Conservation (phyloP, 2,797 vertebrate species). For the Hoplostethus mediterraneus region DNA sequence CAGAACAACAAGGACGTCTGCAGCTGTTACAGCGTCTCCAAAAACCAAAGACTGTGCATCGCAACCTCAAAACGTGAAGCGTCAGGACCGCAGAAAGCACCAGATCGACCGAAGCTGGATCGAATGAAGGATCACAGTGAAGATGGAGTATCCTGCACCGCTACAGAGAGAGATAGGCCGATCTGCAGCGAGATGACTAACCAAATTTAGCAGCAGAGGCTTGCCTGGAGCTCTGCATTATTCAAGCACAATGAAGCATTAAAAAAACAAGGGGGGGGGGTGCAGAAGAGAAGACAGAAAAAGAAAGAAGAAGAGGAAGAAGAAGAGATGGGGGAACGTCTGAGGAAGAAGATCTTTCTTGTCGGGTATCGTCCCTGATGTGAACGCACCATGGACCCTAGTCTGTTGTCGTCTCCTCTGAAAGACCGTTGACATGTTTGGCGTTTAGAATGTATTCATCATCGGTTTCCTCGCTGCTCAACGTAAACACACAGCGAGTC, state of each 20-base stretch:
- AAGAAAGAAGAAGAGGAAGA: neutral
- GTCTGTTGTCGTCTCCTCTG: no score
- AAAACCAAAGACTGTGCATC: no score
- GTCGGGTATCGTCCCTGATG: neutral
- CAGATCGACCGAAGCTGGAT: no score
- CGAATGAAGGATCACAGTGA: neutral
- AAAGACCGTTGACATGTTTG: no score
- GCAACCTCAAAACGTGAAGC: no score
- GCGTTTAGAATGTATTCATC: no score
- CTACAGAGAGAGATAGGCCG: conserved; percentile 15
- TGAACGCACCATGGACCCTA: neutral
- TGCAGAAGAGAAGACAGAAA: neutral
- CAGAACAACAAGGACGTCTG: neutral
- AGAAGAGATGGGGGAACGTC: neutral
- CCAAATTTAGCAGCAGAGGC: conserved; percentile 44
- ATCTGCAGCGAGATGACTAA: conserved; percentile 28
- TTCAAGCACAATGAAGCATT: conserved; percentile 62
- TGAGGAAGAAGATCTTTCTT: conserved; percentile 2
- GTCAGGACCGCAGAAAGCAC: no score
- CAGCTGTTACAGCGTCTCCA: neutral
- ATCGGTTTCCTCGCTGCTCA: no score
- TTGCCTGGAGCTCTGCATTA: conserved; percentile 50
- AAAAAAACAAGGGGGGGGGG: conserved; percentile 10
- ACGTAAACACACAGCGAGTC: no score
- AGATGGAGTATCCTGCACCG: neutral